These are phyloP conservation scores for Archaeoteleia sp. DNA, from an alignment of 2,888 invertebrate species.

Conservation along the genomic window DNA sequence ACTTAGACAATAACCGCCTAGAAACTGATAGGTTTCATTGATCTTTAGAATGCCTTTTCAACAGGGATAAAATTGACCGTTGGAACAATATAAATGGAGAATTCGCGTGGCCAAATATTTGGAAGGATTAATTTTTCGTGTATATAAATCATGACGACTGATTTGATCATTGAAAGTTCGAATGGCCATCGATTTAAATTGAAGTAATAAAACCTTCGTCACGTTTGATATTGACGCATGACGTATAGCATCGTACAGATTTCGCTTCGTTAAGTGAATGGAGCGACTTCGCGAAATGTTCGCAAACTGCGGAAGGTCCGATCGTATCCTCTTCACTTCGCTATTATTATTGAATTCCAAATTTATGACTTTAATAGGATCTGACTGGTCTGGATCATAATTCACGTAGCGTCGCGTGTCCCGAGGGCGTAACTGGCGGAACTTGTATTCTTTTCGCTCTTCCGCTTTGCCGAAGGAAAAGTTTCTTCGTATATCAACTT, in stretches of 20 bases:
- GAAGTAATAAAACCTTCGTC: constrained; percentile 50
- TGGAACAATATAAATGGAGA: too few species aligned
- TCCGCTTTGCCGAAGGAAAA: constrained; percentile 23
- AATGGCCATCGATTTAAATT: constrained; percentile 39
- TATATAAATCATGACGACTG: constrained; percentile 34
- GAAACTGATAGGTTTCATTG: too few species aligned
- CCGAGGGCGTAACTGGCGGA: constrained; percentile 58
- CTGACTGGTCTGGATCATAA: constrained; percentile 68
- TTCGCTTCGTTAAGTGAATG: constrained; percentile 52
- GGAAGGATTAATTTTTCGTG: too few species aligned
- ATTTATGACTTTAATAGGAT: constrained; percentile 74
- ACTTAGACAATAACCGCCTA: too few species aligned
- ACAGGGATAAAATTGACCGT: too few species aligned
- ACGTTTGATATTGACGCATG: constrained; percentile 51
- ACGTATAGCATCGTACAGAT: constrained; percentile 45
- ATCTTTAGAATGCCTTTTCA: too few species aligned
- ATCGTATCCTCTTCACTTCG: constrained; percentile 54
- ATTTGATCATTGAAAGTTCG: constrained; percentile 22
- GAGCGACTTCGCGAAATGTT: constrained; percentile 51
- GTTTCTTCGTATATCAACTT: constrained; percentile 52
- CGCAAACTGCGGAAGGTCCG: constrained; percentile 48
- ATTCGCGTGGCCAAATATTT: too few species aligned
- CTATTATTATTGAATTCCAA: constrained; percentile 72
- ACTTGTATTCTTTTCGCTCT: constrained; percentile 49
- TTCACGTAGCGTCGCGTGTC: constrained; percentile 67